These are phyloP conservation scores for western clawed frog (Xenopus tropicalis) DNA, from an alignment of 2,113 vertebrate genomes.

Conservation along the genomic window DNA sequence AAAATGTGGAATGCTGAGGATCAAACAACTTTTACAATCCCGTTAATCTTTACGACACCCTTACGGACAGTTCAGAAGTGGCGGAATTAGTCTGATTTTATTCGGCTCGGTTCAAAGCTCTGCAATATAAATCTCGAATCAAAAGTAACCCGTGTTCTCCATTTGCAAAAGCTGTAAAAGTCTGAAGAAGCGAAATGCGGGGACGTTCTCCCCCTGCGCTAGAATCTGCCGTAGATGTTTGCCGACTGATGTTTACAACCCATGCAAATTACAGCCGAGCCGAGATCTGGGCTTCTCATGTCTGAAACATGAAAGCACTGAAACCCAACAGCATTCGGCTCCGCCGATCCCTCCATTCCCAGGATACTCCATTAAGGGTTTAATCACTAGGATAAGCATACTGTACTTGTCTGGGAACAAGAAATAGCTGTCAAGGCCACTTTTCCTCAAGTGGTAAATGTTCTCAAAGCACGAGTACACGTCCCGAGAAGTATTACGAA, in stretches of 20 bases:
- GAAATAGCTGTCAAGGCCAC: slow-evolving; percentile 3
- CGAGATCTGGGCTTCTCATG: background rate
- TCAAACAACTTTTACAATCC: slow-evolving; percentile 5
- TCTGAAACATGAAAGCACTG: background rate
- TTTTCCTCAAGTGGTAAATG: background rate
- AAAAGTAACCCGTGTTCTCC: background rate
- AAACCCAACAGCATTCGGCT: background rate
- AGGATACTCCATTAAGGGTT: background rate
- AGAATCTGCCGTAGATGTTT: background rate
- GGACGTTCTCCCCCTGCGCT: no score
- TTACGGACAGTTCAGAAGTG: background rate
- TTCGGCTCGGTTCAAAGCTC: background rate
- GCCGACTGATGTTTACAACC: background rate
- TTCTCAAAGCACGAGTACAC: no score
- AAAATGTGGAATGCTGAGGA: slow-evolving; percentile 32
- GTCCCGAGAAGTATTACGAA: no score
- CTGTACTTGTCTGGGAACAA: background rate
- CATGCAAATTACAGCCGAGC: background rate
- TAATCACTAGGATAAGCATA: background rate
- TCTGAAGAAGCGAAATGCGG: background rate
- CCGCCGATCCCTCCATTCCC: background rate
- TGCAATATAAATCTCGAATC: background rate
- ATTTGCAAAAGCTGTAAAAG: background rate
- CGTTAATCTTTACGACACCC: background rate
- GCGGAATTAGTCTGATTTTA: slow-evolving; percentile 8